Base-by-base conservation (phyloP, 1,140 invertebrate genomes). In the Radopholus similis region DNA sequence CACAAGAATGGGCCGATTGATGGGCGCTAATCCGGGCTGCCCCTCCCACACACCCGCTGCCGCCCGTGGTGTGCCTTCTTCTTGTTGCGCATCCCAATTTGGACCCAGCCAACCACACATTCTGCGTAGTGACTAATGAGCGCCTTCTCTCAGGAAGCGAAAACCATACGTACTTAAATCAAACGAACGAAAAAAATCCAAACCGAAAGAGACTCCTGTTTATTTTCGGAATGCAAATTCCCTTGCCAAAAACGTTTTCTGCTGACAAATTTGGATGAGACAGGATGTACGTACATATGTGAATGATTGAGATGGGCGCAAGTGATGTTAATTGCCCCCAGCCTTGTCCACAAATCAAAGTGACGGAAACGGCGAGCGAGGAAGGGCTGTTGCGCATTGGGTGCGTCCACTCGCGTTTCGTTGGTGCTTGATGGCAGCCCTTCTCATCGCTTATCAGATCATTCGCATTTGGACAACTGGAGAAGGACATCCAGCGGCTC, bases 51-150 rank as follows among this genome's bases (percentile, higher is more conserved):
- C n/a, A n/a, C n/a, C n/a, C n/a, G n/a, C n/a, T n/a, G n/a, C n/a
- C n/a, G n/a, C n/a, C 47, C 18, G 47, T 11, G 47, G 47, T 21
- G 47, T 4, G 6, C 4, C 21, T n/a, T n/a, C n/a, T n/a, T n/a
- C n/a, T n/a, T 51, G 47, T 51, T 51, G 47, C 47, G 47, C 18
- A 51, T 51, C 47, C 21, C 47, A 51, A 51, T 51, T 51, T 47
- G n/a, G n/a, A n/a, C n/a, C n/a, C n/a, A n/a, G n/a, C n/a, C n/a
- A n/a, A n/a, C n/a, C 11, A 51, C 47, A 51, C 9, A 49, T 49
- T 13, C 23, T 28, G 30, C 18, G 8, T 28, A 21, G 23, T 26
- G 9, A 51, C 30, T 51, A 51, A 51, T 21, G 47, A 51, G 47
- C 47, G 30, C n/a, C 47, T 21, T 15, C 15, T 51, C 30, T n/a